Conservation (phyloP, 2,888 invertebrate species). For the Caenorhabditis sp. region DNA sequence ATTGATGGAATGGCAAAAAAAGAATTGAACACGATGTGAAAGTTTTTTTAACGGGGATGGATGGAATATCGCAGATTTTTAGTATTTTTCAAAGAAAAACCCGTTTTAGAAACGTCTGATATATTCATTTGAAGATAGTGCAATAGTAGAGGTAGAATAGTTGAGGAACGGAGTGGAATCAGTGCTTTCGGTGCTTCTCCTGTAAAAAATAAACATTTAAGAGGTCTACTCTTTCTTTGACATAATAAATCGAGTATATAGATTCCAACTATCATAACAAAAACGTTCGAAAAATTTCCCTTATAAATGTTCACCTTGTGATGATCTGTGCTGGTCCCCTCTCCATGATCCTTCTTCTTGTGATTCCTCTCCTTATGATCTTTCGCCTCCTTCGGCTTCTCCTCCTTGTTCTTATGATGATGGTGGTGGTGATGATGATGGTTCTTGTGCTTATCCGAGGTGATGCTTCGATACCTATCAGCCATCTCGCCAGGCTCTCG, state of each 20-base stretch:
- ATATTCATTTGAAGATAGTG: not conserved
- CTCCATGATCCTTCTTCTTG: constrained; percentile 33
- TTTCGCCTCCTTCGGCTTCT: constrained; percentile 24
- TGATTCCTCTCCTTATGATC: constrained; percentile 35
- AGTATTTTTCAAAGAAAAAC: not conserved
- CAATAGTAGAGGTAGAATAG: not conserved
- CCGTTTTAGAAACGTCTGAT: not conserved
- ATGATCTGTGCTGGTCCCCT: constrained; percentile 39
- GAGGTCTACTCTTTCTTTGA: too few relatives aligned
- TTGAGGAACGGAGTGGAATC: not conserved
- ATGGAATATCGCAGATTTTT: constrained; percentile 7
- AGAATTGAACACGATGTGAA: not conserved
- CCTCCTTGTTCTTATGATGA: constrained; percentile 23
- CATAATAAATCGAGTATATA: too few relatives aligned
- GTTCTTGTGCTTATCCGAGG: constrained; percentile 57
- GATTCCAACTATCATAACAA: too few relatives aligned
- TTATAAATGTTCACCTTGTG: constrained; percentile 10
- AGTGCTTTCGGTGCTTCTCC: constrained; percentile 17
- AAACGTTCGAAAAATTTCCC: not conserved
- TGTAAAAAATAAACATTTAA: not conserved
- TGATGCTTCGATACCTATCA: constrained; percentile 53
- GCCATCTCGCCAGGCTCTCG: constrained; percentile 70
- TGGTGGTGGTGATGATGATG: constrained; percentile 61
- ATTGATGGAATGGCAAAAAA: not conserved
- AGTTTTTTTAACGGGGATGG: not conserved